Conservation (phyloP, 2,888 invertebrate genomes). For the Apotomis turbidana region DNA sequence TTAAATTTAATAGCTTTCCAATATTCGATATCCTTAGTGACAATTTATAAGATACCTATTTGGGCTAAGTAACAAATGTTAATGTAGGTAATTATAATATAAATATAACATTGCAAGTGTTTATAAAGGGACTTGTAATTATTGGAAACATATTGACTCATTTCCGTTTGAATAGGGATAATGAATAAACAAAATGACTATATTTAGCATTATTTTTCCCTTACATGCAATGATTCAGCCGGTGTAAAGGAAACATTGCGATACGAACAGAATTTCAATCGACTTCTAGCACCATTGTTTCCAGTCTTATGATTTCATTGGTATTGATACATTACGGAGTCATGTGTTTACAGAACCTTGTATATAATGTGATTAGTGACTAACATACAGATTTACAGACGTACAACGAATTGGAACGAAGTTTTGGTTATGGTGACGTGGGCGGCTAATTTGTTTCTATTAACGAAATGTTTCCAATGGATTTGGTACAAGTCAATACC, state of each 20-base stretch:
- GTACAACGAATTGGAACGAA: not conserved
- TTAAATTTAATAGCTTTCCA: conserved; percentile 21
- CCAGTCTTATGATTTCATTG: conserved; percentile 24
- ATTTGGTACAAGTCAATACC: no score
- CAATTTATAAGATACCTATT: conserved; percentile 11
- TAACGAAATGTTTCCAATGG: not conserved
- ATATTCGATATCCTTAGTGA: conserved; percentile 16
- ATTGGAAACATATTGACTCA: conserved; percentile 15
- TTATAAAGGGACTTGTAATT: not conserved
- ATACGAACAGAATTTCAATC: conserved; percentile 23
- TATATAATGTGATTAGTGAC: conserved; percentile 4
- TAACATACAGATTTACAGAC: not conserved
- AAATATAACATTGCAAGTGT: conserved; percentile 6
- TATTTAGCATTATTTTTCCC: conserved; percentile 26
- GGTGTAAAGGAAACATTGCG: conserved; percentile 17
- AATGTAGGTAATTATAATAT: not conserved
- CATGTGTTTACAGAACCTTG: conserved; percentile 24
- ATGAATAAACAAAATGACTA: conserved; percentile 12
- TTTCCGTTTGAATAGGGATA: conserved; percentile 12
- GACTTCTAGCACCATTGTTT: conserved; percentile 19
- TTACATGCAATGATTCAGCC: conserved; percentile 24
- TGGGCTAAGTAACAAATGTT: not conserved
- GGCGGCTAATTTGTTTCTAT: conserved; percentile 14
- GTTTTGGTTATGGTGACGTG: conserved; percentile 7
- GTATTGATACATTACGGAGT: conserved; percentile 17